These are phyloP conservation scores for Ridgeia piscesae DNA, from an alignment of 1,140 invertebrate species.

Conservation along the genomic window DNA sequence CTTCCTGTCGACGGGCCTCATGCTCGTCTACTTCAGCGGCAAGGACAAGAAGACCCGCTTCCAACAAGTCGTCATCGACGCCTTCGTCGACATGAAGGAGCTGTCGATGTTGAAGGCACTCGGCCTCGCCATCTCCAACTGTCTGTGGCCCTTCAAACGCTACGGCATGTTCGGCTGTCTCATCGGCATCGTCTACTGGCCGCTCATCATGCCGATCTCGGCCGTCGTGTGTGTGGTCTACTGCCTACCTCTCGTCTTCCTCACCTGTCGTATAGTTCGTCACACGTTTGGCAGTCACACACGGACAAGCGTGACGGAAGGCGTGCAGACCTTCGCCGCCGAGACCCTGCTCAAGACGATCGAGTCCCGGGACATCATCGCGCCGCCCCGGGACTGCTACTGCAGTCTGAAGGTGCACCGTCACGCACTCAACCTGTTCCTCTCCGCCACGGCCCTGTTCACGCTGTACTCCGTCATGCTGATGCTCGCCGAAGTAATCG, in stretches of 20 bases:
- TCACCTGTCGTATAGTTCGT: constrained; percentile 11
- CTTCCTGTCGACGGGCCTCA: constrained; percentile 41
- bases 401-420: background rate
- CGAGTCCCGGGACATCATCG: background rate
- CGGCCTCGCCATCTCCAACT: constrained; percentile 13
- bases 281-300: background rate
- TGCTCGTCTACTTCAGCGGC: constrained; percentile 33
- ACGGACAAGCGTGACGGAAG: background rate
- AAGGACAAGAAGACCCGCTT: constrained; percentile 4
- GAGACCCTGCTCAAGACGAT: background rate
- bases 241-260: constrained; percentile 11
- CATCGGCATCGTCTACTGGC: constrained; percentile 19
- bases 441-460: background rate
- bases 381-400: background rate
- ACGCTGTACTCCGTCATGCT: constrained; percentile 7
- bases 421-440: background rate
- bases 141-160: constrained; percentile 21
- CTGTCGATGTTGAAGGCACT: constrained; percentile 4
- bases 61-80: constrained; percentile 4
- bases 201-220: constrained; percentile 15
- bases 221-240: constrained; percentile 21
- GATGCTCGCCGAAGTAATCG: constrained; percentile 12
- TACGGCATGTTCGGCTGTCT: constrained; percentile 22
- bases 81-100: constrained; percentile 19
- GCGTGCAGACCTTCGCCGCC: background rate